phyloP scores from a whole-genome alignment of 2,888 invertebrate genomes.

The Asteroscopus sphinx region DNA sequence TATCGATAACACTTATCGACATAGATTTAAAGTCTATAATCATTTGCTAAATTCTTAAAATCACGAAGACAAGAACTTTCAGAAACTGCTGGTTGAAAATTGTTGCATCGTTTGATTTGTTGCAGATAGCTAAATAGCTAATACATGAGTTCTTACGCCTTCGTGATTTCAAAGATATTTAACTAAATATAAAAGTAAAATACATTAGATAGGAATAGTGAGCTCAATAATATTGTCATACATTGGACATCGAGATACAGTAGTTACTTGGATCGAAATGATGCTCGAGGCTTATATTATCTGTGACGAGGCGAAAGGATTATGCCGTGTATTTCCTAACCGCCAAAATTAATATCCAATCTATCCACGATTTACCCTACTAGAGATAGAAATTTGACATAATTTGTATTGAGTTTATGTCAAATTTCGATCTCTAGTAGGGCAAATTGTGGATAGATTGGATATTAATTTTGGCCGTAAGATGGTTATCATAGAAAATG shows the following conservation, averaged over 20 bases:
- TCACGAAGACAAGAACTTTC: constrained; percentile 19
- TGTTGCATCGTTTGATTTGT: no score
- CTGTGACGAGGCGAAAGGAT: no score
- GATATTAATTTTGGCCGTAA: no score
- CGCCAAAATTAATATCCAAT: no score
- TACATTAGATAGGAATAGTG: constrained; percentile 76
- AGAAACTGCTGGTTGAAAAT: no score
- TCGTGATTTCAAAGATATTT: constrained; percentile 15
- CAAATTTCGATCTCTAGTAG: no score
- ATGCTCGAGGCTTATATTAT: constrained; percentile 8
- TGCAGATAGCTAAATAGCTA: no score
- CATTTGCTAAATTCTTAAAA: constrained; percentile 15
- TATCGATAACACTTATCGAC: constrained; percentile 27
- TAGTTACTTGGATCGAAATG: constrained; percentile 21
- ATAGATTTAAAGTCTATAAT: constrained; percentile 24
- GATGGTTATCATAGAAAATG: constrained; percentile 25
- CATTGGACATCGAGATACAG: constrained; percentile 69
- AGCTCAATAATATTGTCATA: constrained; percentile 77
- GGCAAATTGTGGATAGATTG: no score
- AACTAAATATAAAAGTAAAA: constrained; percentile 49
- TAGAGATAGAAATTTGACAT: no score
- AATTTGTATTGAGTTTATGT: no score
- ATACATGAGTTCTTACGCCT: constrained; percentile 1
- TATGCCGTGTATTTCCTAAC: no score
- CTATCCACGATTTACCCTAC: no score